phyloP scores from a whole-genome alignment of 2,113 vertebrate genomes.

The Planiliza haematocheilus region DNA sequence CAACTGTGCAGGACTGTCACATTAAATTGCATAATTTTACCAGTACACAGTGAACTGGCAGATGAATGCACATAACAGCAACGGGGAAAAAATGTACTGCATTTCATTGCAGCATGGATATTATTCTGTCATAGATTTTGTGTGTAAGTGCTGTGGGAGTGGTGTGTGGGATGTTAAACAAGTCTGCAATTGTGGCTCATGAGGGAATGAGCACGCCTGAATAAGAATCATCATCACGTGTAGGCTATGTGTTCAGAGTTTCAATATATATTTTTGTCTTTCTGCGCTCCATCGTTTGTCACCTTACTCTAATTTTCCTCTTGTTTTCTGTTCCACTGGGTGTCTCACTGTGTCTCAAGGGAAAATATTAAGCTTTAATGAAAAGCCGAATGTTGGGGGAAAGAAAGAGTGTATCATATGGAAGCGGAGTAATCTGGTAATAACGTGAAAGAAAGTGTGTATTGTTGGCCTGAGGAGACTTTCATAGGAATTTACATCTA shows the following conservation, averaged over 20 bases:
- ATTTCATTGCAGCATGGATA: background rate
- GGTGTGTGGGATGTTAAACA: slow-evolving; percentile 55
- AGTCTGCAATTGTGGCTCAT: slow-evolving; percentile 49
- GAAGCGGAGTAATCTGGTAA: background rate
- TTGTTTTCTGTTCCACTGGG: slow-evolving; percentile 53
- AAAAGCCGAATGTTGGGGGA: background rate
- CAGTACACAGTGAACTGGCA: no score
- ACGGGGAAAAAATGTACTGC: no score
- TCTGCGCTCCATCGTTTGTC: background rate
- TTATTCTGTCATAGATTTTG: slow-evolving; percentile 31
- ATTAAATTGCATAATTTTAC: no score
- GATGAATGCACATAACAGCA: no score
- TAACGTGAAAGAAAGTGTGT: background rate
- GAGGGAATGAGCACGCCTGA: slow-evolving; percentile 37
- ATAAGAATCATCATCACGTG: slow-evolving; percentile 44
- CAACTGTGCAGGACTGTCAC: no score
- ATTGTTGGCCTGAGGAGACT: slow-evolving; percentile 4
- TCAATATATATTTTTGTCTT: slow-evolving; percentile 26
- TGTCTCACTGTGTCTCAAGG: slow-evolving; percentile 36
- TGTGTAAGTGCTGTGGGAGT: slow-evolving; percentile 48
- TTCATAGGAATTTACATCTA: slow-evolving; percentile 35
- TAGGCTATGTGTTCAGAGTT: slow-evolving; percentile 36
- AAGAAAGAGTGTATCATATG: slow-evolving; percentile 7
- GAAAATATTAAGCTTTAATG: slow-evolving; percentile 38
- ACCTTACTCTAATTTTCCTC: slow-evolving; percentile 56